phyloP scores from a whole-genome alignment of 2,113 vertebrate species.

The Dicrurus megarhynchus region DNA sequence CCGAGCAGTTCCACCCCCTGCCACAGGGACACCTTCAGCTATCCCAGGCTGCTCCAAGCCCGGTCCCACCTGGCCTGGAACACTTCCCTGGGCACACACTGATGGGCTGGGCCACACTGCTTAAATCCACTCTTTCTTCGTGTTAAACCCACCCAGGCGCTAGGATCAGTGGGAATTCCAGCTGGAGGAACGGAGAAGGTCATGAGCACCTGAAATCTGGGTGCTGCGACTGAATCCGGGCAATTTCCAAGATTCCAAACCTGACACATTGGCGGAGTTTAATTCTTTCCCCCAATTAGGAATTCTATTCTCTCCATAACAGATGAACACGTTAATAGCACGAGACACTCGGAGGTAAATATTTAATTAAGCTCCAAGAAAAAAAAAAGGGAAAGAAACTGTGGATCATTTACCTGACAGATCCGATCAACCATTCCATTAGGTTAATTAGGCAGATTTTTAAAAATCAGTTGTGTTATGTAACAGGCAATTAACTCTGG shows the following conservation, averaged over 20 bases:
- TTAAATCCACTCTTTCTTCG: background rate
- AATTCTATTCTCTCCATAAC: background rate
- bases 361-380: constrained; percentile 51
- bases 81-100: background rate
- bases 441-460: constrained; percentile 49
- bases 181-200: background rate
- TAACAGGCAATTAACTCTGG: constrained; percentile 28
- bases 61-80: no score
- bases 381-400: background rate
- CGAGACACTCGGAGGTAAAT: constrained; percentile 54
- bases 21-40: background rate
- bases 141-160: fast-evolving
- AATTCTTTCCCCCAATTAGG: background rate
- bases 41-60: background rate
- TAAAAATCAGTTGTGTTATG: background rate
- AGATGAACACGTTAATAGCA: constrained; percentile 16
- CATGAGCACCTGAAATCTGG: fast-evolving
- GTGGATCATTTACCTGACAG: constrained; percentile 51
- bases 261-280: background rate
- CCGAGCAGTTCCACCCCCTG: fast-evolving
- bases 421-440: constrained; percentile 20
- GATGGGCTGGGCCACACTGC: background rate
- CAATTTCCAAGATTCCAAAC: background rate
- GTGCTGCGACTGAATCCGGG: background rate
- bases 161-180: fast-evolving